A percentile compares a stretch with the other conserved stretches of the same genome.
phyloP scores from a whole-genome alignment of 2,113 vertebrate species.

The Corythaeola cristata region DNA sequence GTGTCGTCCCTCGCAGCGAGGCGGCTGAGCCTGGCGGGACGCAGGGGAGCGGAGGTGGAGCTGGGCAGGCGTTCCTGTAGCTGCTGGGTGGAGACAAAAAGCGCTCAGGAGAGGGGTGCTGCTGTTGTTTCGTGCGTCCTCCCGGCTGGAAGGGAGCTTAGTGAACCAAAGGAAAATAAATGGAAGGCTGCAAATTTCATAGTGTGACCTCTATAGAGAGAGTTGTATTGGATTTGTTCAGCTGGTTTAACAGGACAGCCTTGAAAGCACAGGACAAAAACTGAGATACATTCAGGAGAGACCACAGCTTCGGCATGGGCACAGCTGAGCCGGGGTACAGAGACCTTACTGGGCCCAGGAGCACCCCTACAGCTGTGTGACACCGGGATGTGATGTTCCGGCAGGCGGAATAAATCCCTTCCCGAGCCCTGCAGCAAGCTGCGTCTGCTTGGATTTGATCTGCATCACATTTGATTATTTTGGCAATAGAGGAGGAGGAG shows the following conservation, averaged over 20 bases:
- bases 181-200: neutral
- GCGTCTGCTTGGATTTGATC: constrained; percentile 15
- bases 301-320: accelerated
- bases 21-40: neutral
- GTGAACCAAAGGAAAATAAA: neutral
- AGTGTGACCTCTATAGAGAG: neutral
- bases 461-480: constrained; percentile 9
- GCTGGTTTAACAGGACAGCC: neutral
- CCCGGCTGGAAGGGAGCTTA: neutral
- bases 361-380: neutral
- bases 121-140: neutral
- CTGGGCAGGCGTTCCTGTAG: neutral
- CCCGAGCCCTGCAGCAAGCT: neutral
- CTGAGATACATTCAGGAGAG: neutral
- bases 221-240: neutral
- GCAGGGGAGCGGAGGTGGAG: neutral
- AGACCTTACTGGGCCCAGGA: neutral
- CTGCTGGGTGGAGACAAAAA: neutral
- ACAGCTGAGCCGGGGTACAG: neutral
- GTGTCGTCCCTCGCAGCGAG: neutral
- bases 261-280: neutral
- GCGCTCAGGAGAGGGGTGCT: neutral
- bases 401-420: neutral
- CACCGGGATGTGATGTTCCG: neutral
- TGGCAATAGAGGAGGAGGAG: neutral